A percentile compares a stretch with the other conserved stretches of the same genome.
phyloP scores from a whole-genome alignment of 2,113 vertebrate species.

The Oxyruncus cristatus region DNA sequence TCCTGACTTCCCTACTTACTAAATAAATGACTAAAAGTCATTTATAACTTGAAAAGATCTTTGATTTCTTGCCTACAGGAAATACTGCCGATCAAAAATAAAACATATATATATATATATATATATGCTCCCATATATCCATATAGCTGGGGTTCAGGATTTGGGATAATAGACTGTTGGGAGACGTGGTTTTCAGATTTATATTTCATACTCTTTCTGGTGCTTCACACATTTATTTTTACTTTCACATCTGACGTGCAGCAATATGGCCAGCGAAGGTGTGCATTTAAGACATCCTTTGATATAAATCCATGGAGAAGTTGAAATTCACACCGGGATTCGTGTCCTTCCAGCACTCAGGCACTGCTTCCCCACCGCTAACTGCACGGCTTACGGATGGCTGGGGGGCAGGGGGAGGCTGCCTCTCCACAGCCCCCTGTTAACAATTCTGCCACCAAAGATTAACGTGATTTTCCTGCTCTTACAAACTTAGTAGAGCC shows the following conservation, averaged over 20 bases:
- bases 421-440: neutral
- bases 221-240: constrained; percentile 76
- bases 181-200: constrained; percentile 49
- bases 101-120: neutral
- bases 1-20: neutral
- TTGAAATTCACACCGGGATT: constrained; percentile 61
- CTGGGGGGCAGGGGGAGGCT: neutral
- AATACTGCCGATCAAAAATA: constrained; percentile 6
- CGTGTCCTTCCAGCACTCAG: constrained; percentile 40
- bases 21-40: neutral
- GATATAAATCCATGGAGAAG: constrained; percentile 66
- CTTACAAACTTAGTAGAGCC: neutral
- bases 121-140: neutral
- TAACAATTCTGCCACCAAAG: constrained; percentile 33
- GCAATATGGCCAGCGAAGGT: constrained; percentile 74
- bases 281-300: constrained; percentile 48
- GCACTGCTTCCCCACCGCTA: constrained; percentile 26
- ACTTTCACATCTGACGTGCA: constrained; percentile 72
- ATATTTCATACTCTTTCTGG: constrained; percentile 45
- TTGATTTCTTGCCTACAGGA: constrained; percentile 58
- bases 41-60: constrained; percentile 42
- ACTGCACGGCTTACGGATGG: constrained; percentile 31
- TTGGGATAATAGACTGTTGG: neutral
- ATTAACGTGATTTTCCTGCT: constrained; percentile 2
- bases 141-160: neutral